phyloP scores from a whole-genome alignment of 2,797 vertebrate species.

The Micromesistius poutassou region DNA sequence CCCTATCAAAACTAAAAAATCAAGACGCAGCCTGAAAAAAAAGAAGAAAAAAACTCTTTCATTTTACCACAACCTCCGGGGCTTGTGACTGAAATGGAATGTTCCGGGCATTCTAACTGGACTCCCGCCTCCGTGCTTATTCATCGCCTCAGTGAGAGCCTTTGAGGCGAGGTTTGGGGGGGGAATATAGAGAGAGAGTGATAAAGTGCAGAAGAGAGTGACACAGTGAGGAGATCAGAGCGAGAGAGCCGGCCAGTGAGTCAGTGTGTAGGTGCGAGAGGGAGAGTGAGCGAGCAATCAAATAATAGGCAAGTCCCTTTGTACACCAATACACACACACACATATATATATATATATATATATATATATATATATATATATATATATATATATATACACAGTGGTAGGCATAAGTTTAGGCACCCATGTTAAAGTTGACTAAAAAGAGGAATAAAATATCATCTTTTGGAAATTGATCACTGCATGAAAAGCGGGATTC shows the following conservation, averaged over 20 bases:
- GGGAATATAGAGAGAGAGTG: not conserved
- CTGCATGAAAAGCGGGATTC: no score
- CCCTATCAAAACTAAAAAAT: slow-evolving; percentile 50
- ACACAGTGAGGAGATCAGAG: not conserved
- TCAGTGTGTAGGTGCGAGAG: not conserved
- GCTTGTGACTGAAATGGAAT: slow-evolving; percentile 15
- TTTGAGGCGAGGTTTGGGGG: not conserved
- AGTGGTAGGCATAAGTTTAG: no score
- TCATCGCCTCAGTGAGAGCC: slow-evolving; percentile 25
- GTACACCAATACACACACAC: not conserved
- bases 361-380: no score
- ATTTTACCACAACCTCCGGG: not conserved
- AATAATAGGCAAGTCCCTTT: not conserved
- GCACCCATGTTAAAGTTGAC: no score
- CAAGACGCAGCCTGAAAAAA: slow-evolving; percentile 21
- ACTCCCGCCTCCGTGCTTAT: slow-evolving; percentile 11
- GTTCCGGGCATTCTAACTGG: slow-evolving; percentile 15
- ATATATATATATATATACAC: no score
- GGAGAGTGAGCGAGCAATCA: slow-evolving; percentile 15
- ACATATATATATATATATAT: not conserved
- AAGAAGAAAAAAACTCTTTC: slow-evolving; percentile 12
- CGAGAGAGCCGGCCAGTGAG: not conserved
- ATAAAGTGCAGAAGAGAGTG: not conserved
- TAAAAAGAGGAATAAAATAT: no score
- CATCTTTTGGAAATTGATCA: no score